Conservation (phyloP, 2,888 invertebrate species). For the Hemistola chrysoprasaria region DNA sequence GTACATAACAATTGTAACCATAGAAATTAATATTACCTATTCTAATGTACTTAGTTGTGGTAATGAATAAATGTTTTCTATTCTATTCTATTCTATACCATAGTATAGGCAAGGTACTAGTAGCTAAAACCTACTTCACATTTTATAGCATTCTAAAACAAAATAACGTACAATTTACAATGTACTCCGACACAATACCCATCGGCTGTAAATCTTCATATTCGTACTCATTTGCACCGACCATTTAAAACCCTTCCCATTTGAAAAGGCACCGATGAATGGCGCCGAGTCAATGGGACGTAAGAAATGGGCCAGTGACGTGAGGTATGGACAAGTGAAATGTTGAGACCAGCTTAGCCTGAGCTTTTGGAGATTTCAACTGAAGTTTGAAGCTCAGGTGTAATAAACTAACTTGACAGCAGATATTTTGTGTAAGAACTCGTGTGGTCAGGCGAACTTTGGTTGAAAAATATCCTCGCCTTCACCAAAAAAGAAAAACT, state of each 20-base stretch:
- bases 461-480: too few species aligned
- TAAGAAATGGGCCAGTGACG: slow-evolving; percentile 77
- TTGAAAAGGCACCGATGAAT: slow-evolving; percentile 76
- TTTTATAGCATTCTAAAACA: slow-evolving; percentile 10
- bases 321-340: slow-evolving; percentile 62
- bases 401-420: slow-evolving; percentile 3
- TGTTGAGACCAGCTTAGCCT: slow-evolving; percentile 50
- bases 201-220: slow-evolving; percentile 53
- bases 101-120: too few species aligned
- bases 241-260: slow-evolving; percentile 68
- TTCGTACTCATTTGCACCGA: slow-evolving; percentile 64
- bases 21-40: too few species aligned
- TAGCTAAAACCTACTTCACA: background rate
- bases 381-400: slow-evolving; percentile 30
- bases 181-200: slow-evolving; percentile 35
- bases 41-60: too few species aligned
- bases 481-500: too few species aligned
- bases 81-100: too few species aligned
- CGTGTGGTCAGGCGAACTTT: too few species aligned
- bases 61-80: too few species aligned
- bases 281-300: slow-evolving; percentile 75
- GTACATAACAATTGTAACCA: too few species aligned
- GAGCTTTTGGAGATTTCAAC: slow-evolving; percentile 45
- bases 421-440: too few species aligned
- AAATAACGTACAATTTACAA: slow-evolving; percentile 14